Evolutionary conservation across 1,140 invertebrate genomes (phyloP), one percentile per base, ranked within the genome.

Genomic region (Sycobia sp.): DNA sequence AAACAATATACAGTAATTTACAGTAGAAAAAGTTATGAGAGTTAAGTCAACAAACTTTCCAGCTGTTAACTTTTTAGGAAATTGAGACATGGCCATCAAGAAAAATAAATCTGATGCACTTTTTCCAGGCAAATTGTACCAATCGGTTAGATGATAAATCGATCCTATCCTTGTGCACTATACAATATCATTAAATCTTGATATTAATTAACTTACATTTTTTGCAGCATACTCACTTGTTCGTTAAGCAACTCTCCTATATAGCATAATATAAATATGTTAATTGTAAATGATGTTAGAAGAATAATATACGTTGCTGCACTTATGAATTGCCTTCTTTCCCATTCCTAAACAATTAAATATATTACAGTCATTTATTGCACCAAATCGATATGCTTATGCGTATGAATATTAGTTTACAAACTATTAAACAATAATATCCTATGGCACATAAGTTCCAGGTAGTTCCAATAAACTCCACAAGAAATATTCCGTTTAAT

Each of bases 341-440:
- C 71, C 71, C 68, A 77, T 60, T 79, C 76, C 76, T 77, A 36
- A 50, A 65, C 22, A 47, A 20, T n/a, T n/a, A n/a, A n/a, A n/a
- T n/a, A n/a, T n/a, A n/a, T n/a, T n/a, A n/a, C n/a, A n/a, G n/a
- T n/a, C n/a, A n/a, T n/a, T n/a, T n/a, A n/a, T n/a, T n/a, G n/a
- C n/a, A n/a, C n/a, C n/a, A n/a, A n/a, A n/a, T n/a, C n/a, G n/a
- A n/a, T n/a, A n/a, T n/a, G n/a, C n/a, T n/a, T n/a, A n/a, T n/a
- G n/a, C n/a, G n/a, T n/a, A n/a, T n/a, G n/a, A n/a, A n/a, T n/a
- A n/a, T n/a, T n/a, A n/a, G n/a, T n/a, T n/a, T n/a, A n/a, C n/a
- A n/a, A n/a, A n/a, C n/a, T n/a, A n/a, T n/a, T n/a, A n/a, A n/a
- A n/a, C n/a, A n/a, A n/a, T n/a, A n/a, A n/a, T n/a, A n/a, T n/a